Conservation (phyloP, 2,888 invertebrate species). For the Argynnis bischoffii region DNA sequence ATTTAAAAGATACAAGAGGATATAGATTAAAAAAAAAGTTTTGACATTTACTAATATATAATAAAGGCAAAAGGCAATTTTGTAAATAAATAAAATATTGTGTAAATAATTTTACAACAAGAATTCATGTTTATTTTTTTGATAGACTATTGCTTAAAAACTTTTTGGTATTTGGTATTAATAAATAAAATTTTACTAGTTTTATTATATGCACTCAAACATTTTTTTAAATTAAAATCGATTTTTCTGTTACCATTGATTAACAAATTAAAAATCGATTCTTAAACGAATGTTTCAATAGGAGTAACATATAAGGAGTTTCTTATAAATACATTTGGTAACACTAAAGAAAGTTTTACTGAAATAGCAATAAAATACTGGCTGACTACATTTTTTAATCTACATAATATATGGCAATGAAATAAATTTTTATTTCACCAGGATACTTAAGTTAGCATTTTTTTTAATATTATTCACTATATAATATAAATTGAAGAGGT, state of each 20-base stretch:
- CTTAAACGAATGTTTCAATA: background rate
- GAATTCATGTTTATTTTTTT: too few species aligned
- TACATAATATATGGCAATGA: background rate
- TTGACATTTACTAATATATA: background rate
- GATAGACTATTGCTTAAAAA: too few species aligned
- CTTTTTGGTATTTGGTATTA: too few species aligned
- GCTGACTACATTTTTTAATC: background rate
- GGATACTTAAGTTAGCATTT: too few species aligned
- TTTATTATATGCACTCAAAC: background rate
- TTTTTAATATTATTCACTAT: too few species aligned
- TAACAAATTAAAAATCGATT: slow-evolving; percentile 1
- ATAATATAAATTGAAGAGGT: too few species aligned
- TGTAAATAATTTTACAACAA: background rate
- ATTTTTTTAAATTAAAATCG: slow-evolving; percentile 3
- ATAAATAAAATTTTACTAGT: background rate
- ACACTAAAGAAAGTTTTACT: background rate
- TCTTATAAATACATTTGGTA: background rate
- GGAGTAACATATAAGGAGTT: too few species aligned
- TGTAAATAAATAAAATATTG: background rate
- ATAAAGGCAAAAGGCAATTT: background rate
- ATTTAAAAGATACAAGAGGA: background rate
- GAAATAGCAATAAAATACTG: slow-evolving; percentile 5
- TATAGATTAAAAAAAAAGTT: background rate
- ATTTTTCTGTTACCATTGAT: slow-evolving; percentile 3
- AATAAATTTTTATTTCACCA: background rate